Percentiles rank a stretch among this genome's conserved stretches.
phyloP scores from a whole-genome alignment of 2,888 invertebrate species.

The Cordylochernes scorpioides region DNA sequence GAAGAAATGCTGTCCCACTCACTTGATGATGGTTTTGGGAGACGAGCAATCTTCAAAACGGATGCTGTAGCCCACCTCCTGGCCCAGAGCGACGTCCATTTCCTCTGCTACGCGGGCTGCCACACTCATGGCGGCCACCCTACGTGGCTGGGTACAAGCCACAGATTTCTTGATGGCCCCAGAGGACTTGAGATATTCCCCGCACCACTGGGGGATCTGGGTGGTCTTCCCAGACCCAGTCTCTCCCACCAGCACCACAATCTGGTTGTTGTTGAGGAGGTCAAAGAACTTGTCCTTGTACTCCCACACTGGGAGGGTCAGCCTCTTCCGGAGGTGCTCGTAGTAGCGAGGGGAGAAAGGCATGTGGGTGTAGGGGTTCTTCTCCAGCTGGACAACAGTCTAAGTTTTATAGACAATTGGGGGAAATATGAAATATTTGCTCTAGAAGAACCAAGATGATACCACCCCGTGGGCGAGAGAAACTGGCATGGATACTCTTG shows the following conservation, averaged over 20 bases:
- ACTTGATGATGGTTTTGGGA: slow-evolving; percentile 69
- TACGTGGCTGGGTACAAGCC: slow-evolving; percentile 81
- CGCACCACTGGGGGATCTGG: slow-evolving; percentile 91
- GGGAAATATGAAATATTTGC: too few relatives aligned
- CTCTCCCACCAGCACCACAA: slow-evolving; percentile 87
- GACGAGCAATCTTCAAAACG: slow-evolving; percentile 97
- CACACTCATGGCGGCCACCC: slow-evolving; percentile 98
- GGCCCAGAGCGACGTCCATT: slow-evolving; percentile 80
- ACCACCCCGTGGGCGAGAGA: too few relatives aligned
- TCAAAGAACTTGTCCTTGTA: slow-evolving; percentile 88
- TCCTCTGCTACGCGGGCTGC: slow-evolving; percentile 96
- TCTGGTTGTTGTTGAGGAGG: slow-evolving; percentile 67
- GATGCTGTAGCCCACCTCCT: slow-evolving; percentile 84
- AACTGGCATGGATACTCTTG: too few relatives aligned
- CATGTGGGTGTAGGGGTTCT: slow-evolving; percentile 51
- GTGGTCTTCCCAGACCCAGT: slow-evolving; percentile 99
- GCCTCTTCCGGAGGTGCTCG: slow-evolving; percentile 45
- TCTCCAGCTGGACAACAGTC: slow-evolving; percentile 19
- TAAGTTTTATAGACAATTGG: too few relatives aligned
- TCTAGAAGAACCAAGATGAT: too few relatives aligned
- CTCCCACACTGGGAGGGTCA: slow-evolving; percentile 91
- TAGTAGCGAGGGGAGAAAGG: slow-evolving; percentile 51
- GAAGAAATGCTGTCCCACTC: slow-evolving; percentile 18
- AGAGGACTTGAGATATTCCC: slow-evolving; percentile 38
- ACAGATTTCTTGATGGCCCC: slow-evolving; percentile 39